Conservation (phyloP, 2,113 vertebrate genomes). For the Corythornis cristatus region DNA sequence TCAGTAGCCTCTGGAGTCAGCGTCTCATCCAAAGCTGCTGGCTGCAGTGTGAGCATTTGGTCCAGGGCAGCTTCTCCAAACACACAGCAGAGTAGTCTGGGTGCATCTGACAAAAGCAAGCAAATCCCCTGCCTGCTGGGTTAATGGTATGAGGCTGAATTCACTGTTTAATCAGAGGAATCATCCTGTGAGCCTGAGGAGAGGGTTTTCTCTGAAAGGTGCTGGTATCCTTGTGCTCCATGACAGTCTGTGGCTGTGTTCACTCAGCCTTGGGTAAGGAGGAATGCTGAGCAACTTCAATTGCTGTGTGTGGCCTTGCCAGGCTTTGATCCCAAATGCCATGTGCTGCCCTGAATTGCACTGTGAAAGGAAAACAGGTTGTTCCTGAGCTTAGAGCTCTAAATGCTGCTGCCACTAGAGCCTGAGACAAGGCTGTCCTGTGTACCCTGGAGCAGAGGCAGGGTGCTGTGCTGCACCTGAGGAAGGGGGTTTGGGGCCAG, state of each 20-base stretch:
- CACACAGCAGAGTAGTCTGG: not conserved
- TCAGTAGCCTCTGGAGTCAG: not conserved
- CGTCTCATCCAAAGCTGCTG: not conserved
- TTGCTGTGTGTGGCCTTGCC: not conserved
- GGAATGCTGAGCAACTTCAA: not conserved
- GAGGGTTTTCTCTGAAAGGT: not conserved
- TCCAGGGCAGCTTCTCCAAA: not conserved
- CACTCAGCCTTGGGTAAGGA: not conserved
- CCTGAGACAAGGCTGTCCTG: too few species aligned
- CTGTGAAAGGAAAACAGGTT: not conserved
- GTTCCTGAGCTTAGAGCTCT: not conserved
- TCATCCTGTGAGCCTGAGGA: not conserved
- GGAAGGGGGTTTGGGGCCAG: fast-evolving
- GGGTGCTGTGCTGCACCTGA: too few species aligned
- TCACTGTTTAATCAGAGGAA: not conserved
- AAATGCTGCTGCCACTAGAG: fast-evolving
- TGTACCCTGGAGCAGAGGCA: fast-evolving
- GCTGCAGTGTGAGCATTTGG: not conserved
- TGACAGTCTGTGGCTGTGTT: not conserved
- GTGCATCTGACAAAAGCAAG: not conserved
- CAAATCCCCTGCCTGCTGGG: not conserved
- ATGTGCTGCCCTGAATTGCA: not conserved
- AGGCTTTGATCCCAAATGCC: not conserved
- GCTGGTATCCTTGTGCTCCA: not conserved
- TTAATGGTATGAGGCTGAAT: not conserved